A percentile compares a stretch with the other conserved stretches of the same genome.
phyloP scores from a whole-genome alignment of 2,888 invertebrate species.

The Petrophora chlorosata region DNA sequence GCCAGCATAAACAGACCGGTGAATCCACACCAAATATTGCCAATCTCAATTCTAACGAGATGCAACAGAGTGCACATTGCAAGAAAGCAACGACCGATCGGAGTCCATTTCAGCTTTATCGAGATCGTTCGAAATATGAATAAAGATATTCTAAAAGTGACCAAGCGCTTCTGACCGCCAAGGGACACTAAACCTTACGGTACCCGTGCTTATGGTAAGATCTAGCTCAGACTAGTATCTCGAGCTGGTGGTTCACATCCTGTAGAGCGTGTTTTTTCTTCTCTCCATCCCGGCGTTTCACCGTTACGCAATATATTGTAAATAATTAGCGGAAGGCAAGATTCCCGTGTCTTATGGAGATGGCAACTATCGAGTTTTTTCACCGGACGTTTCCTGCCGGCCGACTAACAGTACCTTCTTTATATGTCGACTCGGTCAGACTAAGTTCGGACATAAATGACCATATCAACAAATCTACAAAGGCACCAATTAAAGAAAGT shows the following conservation, averaged over 20 bases:
- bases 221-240: constrained; percentile 48
- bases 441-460: constrained; percentile 38
- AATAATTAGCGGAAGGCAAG: constrained; percentile 84
- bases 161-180: constrained; percentile 50
- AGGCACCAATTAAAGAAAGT: constrained; percentile 38
- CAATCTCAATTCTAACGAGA: constrained; percentile 48
- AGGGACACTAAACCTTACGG: constrained; percentile 57
- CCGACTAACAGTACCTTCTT: constrained; percentile 63
- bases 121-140: constrained; percentile 80
- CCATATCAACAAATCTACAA: constrained; percentile 33
- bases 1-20: constrained; percentile 71
- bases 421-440: constrained; percentile 47
- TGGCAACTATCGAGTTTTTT: constrained; percentile 75
- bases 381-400: constrained; percentile 69
- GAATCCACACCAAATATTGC: constrained; percentile 30
- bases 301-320: constrained; percentile 84
- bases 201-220: constrained; percentile 49
- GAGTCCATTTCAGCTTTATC: constrained; percentile 71
- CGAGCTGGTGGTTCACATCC: constrained; percentile 69
- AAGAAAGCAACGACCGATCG: constrained; percentile 53
- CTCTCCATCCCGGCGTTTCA: constrained; percentile 82
- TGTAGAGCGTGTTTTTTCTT: constrained; percentile 76
- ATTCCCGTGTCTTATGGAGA: constrained; percentile 83
- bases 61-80: constrained; percentile 57
- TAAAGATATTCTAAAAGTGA: constrained; percentile 80